These are phyloP conservation scores for Helicoverpa zea DNA, from an alignment of 1,140 invertebrate species.

Conservation along the genomic window DNA sequence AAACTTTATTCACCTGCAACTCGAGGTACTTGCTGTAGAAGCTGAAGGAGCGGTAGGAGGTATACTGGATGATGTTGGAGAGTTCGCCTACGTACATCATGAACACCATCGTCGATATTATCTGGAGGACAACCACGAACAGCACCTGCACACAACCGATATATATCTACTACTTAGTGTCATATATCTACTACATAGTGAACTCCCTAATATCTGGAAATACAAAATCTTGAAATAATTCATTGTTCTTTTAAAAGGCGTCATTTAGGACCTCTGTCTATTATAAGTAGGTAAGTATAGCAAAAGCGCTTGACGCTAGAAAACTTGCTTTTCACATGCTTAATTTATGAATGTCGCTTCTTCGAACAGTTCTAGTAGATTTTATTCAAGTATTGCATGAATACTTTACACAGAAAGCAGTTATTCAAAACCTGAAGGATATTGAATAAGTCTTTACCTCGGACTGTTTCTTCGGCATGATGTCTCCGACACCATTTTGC, in stretches of 20 bases:
- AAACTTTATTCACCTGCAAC: constrained; percentile 62
- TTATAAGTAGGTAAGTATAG: too few relatives aligned
- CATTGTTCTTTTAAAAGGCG: too few relatives aligned
- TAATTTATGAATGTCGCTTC: too few relatives aligned
- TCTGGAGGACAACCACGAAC: constrained; percentile 71
- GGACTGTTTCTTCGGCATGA: constrained; percentile 70
- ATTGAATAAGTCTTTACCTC: constrained; percentile 61
- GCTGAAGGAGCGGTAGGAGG: constrained; percentile 68
- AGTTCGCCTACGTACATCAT: constrained; percentile 79
- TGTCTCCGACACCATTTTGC: constrained; percentile 75
- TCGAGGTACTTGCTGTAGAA: constrained; percentile 74
- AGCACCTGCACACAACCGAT: constrained; percentile 62
- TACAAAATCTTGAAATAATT: not conserved
- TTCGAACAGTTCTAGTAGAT: too few relatives aligned
- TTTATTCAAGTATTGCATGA: too few relatives aligned
- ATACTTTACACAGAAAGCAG: too few relatives aligned
- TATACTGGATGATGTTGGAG: constrained; percentile 77
- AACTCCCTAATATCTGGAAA: not conserved
- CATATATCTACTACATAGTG: not conserved
- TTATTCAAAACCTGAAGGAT: too few relatives aligned
- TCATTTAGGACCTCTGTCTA: too few relatives aligned
- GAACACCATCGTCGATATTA: constrained; percentile 71
- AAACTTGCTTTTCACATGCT: too few relatives aligned
- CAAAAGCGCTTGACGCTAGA: too few relatives aligned
- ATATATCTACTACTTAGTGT: not conserved